These are phyloP conservation scores for Brachionichthys hirsutus DNA, from an alignment of 2,113 vertebrate species.

Conservation along the genomic window DNA sequence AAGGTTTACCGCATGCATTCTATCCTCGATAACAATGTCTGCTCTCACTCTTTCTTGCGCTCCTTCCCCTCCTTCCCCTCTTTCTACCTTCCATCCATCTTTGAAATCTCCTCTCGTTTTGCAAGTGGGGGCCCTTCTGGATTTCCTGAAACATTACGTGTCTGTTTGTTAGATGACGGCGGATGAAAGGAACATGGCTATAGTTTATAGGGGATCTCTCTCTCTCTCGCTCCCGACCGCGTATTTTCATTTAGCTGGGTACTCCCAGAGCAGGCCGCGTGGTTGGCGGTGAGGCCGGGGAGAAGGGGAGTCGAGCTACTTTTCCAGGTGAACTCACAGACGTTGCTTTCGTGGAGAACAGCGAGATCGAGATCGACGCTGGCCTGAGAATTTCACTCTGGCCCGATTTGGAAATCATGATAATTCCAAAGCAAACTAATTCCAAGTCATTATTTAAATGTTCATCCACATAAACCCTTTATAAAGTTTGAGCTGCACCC, in stretches of 20 bases:
- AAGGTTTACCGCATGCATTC: conserved; percentile 55
- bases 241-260: conserved; percentile 64
- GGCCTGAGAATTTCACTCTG: neutral
- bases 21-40: conserved; percentile 52
- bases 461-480: neutral
- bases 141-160: conserved; percentile 28
- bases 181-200: conserved; percentile 57
- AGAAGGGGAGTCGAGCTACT: conserved; percentile 17
- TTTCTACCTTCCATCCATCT: conserved; percentile 31
- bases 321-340: conserved; percentile 45
- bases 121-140: conserved; percentile 39
- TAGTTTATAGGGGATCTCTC: conserved; percentile 55
- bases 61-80: conserved; percentile 2
- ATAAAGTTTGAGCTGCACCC: conserved; percentile 19
- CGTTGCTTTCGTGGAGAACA: neutral
- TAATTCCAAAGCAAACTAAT: conserved; percentile 10
- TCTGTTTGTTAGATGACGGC: conserved; percentile 65
- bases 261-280: conserved; percentile 30
- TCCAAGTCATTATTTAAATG: conserved; percentile 10
- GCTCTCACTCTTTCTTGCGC: conserved; percentile 28
- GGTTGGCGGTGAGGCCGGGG: conserved; percentile 30
- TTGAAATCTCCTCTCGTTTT: conserved; percentile 39
- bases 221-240: conserved; percentile 40
- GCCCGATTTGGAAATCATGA: conserved; percentile 8
- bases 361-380: neutral